These are phyloP conservation scores for Brachyhypopomus occidentalis DNA, from an alignment of 2,113 vertebrate genomes.

Conservation along the genomic window DNA sequence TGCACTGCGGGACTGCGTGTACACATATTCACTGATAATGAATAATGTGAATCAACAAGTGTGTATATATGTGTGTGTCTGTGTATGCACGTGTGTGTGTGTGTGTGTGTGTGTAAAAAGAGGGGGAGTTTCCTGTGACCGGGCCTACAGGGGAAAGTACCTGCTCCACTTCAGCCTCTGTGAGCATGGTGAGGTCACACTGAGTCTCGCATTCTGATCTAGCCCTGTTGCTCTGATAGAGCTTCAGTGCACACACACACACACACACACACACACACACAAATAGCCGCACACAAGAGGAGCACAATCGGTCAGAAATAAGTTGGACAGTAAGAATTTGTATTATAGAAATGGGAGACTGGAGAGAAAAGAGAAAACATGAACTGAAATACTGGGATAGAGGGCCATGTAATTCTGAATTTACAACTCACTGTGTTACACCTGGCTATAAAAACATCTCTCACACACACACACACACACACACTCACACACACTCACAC, in stretches of 20 bases:
- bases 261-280: slow-evolving; percentile 28
- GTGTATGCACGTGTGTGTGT: slow-evolving; percentile 22
- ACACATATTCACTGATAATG: slow-evolving; percentile 16
- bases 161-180: slow-evolving; percentile 86
- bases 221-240: slow-evolving; percentile 84
- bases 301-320: slow-evolving; percentile 14
- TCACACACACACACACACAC: slow-evolving; percentile 12
- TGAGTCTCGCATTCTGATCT: slow-evolving; percentile 71
- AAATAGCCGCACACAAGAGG: slow-evolving; percentile 26
- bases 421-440: too few species aligned
- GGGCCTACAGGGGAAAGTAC: slow-evolving; percentile 74
- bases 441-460: not conserved
- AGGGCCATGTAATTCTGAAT: too few species aligned
- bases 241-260: slow-evolving; percentile 72
- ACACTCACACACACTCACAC: slow-evolving; percentile 9
- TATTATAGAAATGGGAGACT: not conserved
- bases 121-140: slow-evolving; percentile 75
- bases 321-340: slow-evolving; percentile 4
- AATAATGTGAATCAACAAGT: not conserved
- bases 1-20: slow-evolving; percentile 2
- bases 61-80: not conserved
- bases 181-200: slow-evolving; percentile 80
- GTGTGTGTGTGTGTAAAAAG: slow-evolving; percentile 21
- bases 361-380: not conserved
- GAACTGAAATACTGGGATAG: not conserved